These are phyloP conservation scores for Calvadosia cruxmelitensis DNA, from an alignment of 30 jellyfish, hydroid and myxozoan genomes.

Conservation along the genomic window DNA sequence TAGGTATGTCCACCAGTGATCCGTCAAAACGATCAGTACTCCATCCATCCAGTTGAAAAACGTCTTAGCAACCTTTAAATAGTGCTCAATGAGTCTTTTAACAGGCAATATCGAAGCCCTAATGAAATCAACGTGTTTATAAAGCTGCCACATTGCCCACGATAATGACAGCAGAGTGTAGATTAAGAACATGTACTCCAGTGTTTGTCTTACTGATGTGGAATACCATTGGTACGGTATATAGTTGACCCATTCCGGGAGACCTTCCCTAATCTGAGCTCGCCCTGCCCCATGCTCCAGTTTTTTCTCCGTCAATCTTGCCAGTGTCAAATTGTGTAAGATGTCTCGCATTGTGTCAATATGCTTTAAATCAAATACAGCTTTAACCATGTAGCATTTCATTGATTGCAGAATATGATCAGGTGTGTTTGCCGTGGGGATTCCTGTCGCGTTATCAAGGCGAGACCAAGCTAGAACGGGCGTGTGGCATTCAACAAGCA, in stretches of 20 bases:
- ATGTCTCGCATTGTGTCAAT: slow-evolving; percentile 36
- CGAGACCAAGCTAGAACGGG: slow-evolving; percentile 67
- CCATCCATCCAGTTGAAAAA: slow-evolving; percentile 90
- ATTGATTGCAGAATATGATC: not conserved
- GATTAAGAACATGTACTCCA: slow-evolving; percentile 51
- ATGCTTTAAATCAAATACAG: slow-evolving; percentile 47
- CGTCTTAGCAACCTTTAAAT: slow-evolving; percentile 36
- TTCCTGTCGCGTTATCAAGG: not conserved
- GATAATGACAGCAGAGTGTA: slow-evolving; percentile 69
- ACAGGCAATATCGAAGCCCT: slow-evolving; percentile 62
- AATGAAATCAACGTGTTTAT: slow-evolving; percentile 86
- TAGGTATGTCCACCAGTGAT: slow-evolving; percentile 88
- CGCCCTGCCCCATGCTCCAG: slow-evolving; percentile 26
- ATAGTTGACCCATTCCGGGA: slow-evolving; percentile 97
- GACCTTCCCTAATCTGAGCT: slow-evolving; percentile 74
- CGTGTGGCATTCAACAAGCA: slow-evolving; percentile 64
- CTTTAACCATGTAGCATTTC: slow-evolving; percentile 87
- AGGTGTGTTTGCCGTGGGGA: not conserved
- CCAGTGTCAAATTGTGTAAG: slow-evolving; percentile 55
- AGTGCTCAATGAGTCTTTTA: slow-evolving; percentile 44
- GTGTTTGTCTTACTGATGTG: slow-evolving; percentile 40
- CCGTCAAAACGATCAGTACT: slow-evolving; percentile 27
- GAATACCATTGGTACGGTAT: slow-evolving; percentile 97
- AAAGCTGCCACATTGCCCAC: slow-evolving; percentile 98
- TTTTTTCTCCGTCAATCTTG: slow-evolving; percentile 29